A percentile compares a stretch with the other conserved stretches of the same genome.
Evolutionary conservation across 2,113 vertebrate genomes (phyloP).

Genomic region (Xenopus tropicalis): DNA sequence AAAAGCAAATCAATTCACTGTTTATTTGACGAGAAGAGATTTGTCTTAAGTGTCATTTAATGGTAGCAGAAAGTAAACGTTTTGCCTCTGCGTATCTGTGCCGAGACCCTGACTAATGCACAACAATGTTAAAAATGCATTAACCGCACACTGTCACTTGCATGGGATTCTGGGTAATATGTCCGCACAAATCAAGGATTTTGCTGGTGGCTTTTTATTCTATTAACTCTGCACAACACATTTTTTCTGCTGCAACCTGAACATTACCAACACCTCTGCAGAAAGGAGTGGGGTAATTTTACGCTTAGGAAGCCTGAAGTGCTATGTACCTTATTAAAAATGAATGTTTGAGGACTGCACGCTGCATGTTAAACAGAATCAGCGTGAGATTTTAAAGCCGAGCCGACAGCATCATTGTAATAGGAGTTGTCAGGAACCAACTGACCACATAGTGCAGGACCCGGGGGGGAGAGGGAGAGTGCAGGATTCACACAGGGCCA

Average conservation of each 20-base stretch:
- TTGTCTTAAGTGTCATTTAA: slow-evolving; percentile 17
- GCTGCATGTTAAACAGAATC: slow-evolving; percentile 42
- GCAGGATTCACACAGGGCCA: slow-evolving; percentile 5
- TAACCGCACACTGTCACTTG: neutral
- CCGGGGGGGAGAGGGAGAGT: slow-evolving; percentile 12
- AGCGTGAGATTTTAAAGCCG: slow-evolving; percentile 25
- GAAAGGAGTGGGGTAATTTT: slow-evolving; percentile 18
- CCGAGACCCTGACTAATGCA: slow-evolving; percentile 17
- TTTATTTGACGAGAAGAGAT: slow-evolving; percentile 1
- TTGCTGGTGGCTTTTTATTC: slow-evolving; percentile 10
- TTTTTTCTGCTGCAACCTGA: neutral
- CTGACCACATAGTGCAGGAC: slow-evolving; percentile 19
- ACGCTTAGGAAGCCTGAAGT: slow-evolving; percentile 36
- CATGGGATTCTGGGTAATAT: neutral
- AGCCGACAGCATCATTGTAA: slow-evolving; percentile 39
- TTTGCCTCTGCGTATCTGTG: slow-evolving; percentile 1
- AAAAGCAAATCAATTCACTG: neutral
- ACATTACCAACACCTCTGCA: slow-evolving; percentile 24
- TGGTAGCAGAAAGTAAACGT: slow-evolving; percentile 6
- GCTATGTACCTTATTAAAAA: slow-evolving; percentile 43
- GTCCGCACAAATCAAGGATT: neutral
- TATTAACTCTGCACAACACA: slow-evolving; percentile 19
- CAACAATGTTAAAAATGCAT: slow-evolving; percentile 32
- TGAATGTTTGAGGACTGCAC: slow-evolving; percentile 36
- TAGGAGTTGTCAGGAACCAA: slow-evolving; percentile 37